These are phyloP conservation scores for Limnephilus rhombicus DNA, from an alignment of 2,888 invertebrate genomes.

Conservation along the genomic window DNA sequence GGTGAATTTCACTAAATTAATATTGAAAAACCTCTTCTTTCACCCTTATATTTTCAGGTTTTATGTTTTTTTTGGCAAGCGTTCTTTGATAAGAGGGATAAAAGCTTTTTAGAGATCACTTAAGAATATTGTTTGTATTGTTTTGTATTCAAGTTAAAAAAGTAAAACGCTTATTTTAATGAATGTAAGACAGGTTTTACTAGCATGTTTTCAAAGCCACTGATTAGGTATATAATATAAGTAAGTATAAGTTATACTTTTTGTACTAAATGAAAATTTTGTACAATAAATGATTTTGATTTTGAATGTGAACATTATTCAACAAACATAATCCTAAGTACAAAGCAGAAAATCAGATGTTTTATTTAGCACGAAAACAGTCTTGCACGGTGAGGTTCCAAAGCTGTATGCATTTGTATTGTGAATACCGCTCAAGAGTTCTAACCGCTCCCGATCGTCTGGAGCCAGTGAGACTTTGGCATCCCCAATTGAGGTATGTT, in stretches of 20 bases:
- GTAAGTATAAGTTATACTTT: too few species aligned
- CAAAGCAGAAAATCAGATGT: neutral
- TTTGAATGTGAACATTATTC: neutral
- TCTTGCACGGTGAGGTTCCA: too few species aligned
- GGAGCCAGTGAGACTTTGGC: too few species aligned
- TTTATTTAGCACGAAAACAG: too few species aligned
- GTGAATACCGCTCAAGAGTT: too few species aligned
- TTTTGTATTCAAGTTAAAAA: neutral
- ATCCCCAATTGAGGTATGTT: too few species aligned
- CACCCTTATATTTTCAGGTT: neutral
- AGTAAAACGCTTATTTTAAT: neutral
- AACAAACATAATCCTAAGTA: too few species aligned
- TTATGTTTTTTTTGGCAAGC: neutral
- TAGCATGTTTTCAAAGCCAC: neutral
- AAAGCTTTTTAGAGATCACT: slow-evolving; percentile 9
- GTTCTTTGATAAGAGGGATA: neutral
- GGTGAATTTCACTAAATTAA: slow-evolving; percentile 25
- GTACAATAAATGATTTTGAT: too few species aligned
- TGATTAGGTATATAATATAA: too few species aligned
- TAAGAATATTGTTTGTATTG: neutral
- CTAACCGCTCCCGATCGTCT: too few species aligned
- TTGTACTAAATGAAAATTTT: too few species aligned
- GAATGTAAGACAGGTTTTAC: neutral
- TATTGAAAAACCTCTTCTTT: slow-evolving; percentile 11
- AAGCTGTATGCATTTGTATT: too few species aligned